Conservation (phyloP, 2,797 vertebrate genomes). For the Myoxocephalus aenaeus region DNA sequence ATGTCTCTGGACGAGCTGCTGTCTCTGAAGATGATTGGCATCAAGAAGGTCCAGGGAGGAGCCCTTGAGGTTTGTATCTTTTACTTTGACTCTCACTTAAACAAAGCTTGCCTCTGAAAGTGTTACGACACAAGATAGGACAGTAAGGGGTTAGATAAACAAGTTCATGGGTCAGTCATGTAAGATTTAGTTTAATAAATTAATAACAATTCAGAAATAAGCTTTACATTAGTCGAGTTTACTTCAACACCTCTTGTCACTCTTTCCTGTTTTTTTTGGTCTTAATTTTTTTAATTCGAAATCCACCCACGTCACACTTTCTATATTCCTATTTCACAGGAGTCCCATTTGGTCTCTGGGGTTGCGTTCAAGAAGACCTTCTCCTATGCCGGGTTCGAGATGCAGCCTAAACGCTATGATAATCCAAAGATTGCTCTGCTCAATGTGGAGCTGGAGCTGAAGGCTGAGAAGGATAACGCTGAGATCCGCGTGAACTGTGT, state of each 20-base stretch:
- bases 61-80: slow-evolving; percentile 88
- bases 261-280: background rate
- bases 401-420: slow-evolving; percentile 96
- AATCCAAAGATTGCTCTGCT: slow-evolving; percentile 92
- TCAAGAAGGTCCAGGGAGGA: slow-evolving; percentile 98
- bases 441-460: slow-evolving; percentile 96
- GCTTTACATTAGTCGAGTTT: background rate
- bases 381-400: slow-evolving; percentile 98
- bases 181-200: background rate
- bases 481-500: slow-evolving; percentile 93
- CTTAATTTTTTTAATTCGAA: background rate
- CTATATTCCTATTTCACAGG: slow-evolving; percentile 75
- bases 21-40: slow-evolving; percentile 98
- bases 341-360: slow-evolving; percentile 92
- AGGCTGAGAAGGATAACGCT: slow-evolving; percentile 97
- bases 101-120: background rate
- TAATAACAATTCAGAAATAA: background rate
- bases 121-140: background rate
- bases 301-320: background rate
- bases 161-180: background rate
- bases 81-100: background rate
- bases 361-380: slow-evolving; percentile 99
- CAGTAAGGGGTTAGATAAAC: background rate
- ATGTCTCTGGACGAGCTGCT: slow-evolving; percentile 93
- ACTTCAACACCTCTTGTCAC: background rate